These are phyloP conservation scores for Ormyrus nitidulus DNA, from an alignment of 2,888 invertebrate genomes.

Conservation along the genomic window DNA sequence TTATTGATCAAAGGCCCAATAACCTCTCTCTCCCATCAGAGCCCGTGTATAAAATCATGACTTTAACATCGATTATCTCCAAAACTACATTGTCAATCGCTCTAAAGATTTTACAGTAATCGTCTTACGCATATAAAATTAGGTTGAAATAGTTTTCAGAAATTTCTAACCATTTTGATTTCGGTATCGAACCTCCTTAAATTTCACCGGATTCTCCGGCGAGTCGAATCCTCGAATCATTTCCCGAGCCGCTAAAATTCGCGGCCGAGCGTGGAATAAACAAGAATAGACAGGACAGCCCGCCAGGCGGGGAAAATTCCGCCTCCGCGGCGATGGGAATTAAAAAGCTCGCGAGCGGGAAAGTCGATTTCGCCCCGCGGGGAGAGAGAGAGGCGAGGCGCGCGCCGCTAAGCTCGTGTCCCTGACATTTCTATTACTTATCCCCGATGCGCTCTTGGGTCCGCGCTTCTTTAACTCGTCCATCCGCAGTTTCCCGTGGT, in stretches of 20 bases:
- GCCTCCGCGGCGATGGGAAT: background rate
- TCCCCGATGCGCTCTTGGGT: constrained; percentile 35
- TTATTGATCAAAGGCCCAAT: too few species aligned
- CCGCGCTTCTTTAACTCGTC: constrained; percentile 15
- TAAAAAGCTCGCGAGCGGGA: background rate
- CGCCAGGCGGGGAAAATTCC: background rate
- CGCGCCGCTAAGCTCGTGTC: constrained; percentile 53
- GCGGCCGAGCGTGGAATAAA: background rate
- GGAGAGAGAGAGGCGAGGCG: constrained; percentile 45
- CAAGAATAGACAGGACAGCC: background rate
- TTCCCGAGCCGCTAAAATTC: too few species aligned
- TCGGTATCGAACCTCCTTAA: too few species aligned
- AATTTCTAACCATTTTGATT: too few species aligned
- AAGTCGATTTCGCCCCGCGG: constrained; percentile 15
- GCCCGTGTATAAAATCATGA: too few species aligned
- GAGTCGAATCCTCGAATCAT: background rate
- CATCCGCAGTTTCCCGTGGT: constrained; percentile 8
- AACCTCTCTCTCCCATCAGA: too few species aligned
- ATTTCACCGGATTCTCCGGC: background rate
- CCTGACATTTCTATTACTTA: constrained; percentile 67
- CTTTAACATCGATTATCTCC: too few species aligned
- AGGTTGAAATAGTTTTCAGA: too few species aligned
- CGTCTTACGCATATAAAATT: too few species aligned
- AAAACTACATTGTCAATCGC: too few species aligned
- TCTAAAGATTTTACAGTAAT: too few species aligned